Percentiles rank a stretch among this genome's conserved stretches.
phyloP scores from a whole-genome alignment of 37 sponge, comb jelly and placozoan species.

The Oopsacas minuta region DNA sequence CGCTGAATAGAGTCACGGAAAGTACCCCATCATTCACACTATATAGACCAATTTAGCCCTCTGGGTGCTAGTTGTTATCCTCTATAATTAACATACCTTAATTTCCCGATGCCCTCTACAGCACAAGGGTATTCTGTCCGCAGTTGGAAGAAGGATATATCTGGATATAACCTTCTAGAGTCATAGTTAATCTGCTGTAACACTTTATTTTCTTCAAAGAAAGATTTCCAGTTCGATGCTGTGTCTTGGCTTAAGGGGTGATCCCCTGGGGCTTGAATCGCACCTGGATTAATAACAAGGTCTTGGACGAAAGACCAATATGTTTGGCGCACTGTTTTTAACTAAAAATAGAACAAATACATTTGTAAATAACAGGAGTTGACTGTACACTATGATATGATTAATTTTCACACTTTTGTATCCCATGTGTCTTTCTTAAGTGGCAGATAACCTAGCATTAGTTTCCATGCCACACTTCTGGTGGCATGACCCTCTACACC shows the following conservation, averaged over 20 bases:
- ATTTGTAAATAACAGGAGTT: not conserved
- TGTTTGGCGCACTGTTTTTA: not conserved
- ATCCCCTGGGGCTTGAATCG: not conserved
- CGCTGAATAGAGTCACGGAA: too few species aligned
- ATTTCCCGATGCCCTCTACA: conserved; percentile 31
- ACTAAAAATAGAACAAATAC: conserved; percentile 1
- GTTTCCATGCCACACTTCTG: conserved; percentile 23
- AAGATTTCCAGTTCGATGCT: conserved; percentile 54
- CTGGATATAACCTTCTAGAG: conserved; percentile 71
- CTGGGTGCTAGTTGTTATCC: too few species aligned
- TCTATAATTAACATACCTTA: not conserved
- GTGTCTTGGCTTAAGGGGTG: conserved; percentile 81
- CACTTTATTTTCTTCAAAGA: conserved; percentile 77
- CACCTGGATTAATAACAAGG: not conserved
- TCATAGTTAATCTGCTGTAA: conserved; percentile 86
- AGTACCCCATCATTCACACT: too few species aligned
- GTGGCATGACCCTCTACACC: not conserved
- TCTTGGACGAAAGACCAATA: not conserved
- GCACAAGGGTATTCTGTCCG: conserved; percentile 57
- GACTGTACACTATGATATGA: conserved; percentile 29
- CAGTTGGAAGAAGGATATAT: conserved; percentile 85
- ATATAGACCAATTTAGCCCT: too few species aligned
- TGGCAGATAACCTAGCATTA: conserved; percentile 62
- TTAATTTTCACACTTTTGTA: conserved; percentile 21
- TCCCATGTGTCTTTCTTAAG: conserved; percentile 35